Evolutionary conservation across 2,888 invertebrate genomes (phyloP).

Genomic region (Digitonthophagus gazella): DNA sequence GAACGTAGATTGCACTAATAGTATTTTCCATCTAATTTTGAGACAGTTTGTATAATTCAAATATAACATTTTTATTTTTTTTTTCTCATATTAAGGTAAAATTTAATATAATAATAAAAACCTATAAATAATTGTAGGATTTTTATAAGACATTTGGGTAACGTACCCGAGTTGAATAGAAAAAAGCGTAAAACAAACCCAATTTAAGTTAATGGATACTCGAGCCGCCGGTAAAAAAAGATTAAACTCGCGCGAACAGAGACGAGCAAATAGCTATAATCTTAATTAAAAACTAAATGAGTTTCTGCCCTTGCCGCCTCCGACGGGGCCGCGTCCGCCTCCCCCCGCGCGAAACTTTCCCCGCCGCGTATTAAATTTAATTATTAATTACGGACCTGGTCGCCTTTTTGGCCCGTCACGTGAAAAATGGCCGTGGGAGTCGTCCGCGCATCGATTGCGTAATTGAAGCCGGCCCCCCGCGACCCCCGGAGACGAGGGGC

Average conservation of each 20-base stretch:
- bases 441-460: slow-evolving; percentile 41
- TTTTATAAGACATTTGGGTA: too few relatives aligned
- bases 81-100: too few relatives aligned
- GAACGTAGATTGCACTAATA: too few relatives aligned
- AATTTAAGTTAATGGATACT: slow-evolving; percentile 31
- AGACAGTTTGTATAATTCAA: too few relatives aligned
- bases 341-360: slow-evolving; percentile 4
- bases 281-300: slow-evolving; percentile 43
- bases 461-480: slow-evolving; percentile 40
- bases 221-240: slow-evolving; percentile 30
- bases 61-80: too few relatives aligned
- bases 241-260: slow-evolving; percentile 36
- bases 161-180: too few relatives aligned
- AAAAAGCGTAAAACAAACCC: slow-evolving; percentile 30
- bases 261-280: slow-evolving; percentile 40
- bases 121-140: too few relatives aligned
- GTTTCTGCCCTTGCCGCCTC: slow-evolving; percentile 31
- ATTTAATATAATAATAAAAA: too few relatives aligned
- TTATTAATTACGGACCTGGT: slow-evolving; percentile 32
- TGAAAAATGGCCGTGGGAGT: slow-evolving; percentile 20
- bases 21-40: too few relatives aligned
- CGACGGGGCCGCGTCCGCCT: slow-evolving; percentile 19
- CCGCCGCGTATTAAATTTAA: slow-evolving; percentile 33
- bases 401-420: slow-evolving; percentile 32
- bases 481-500: slow-evolving; percentile 23